These are phyloP conservation scores for Epinephelus malabaricus DNA, from an alignment of 2,797 vertebrate genomes.

Conservation along the genomic window DNA sequence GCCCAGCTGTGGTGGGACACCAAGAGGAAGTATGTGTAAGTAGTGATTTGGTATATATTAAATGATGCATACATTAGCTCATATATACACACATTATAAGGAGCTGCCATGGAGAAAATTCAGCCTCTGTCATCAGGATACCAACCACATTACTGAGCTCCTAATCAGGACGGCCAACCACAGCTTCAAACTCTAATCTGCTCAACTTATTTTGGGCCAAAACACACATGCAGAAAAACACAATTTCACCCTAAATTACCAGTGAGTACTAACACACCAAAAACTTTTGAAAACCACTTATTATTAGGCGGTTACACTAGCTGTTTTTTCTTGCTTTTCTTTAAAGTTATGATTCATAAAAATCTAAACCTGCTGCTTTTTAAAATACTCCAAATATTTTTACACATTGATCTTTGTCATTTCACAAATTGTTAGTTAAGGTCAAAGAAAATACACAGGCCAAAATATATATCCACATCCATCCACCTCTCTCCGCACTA, in stretches of 20 bases:
- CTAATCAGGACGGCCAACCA: constrained; percentile 52
- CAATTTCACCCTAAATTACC: constrained; percentile 13
- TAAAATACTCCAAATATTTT: constrained; percentile 8
- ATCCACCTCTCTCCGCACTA: constrained; percentile 24
- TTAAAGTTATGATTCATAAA: constrained; percentile 4
- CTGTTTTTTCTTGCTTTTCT: neutral
- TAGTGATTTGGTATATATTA: neutral
- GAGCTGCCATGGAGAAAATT: constrained; percentile 9
- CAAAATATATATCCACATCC: constrained; percentile 24
- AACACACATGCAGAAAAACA: constrained; percentile 15
- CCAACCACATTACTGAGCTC: constrained; percentile 42
- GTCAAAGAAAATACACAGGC: constrained; percentile 45
- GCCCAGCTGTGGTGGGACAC: constrained; percentile 87
- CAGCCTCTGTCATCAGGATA: constrained; percentile 44
- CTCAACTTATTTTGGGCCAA: constrained; percentile 45
- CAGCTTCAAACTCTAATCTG: constrained; percentile 37
- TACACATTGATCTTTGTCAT: constrained; percentile 29
- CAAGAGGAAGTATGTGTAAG: neutral
- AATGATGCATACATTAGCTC: constrained; percentile 1
- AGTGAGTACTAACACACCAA: neutral
- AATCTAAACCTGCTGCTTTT: constrained; percentile 2
- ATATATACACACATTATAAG: constrained; percentile 5
- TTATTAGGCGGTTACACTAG: neutral
- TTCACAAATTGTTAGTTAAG: constrained; percentile 19
- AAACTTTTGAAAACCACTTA: neutral